A percentile compares a stretch with the other conserved stretches of the same genome.
Conservation (phyloP, 2,113 vertebrate species). For the Lycaon pictus region DNA sequence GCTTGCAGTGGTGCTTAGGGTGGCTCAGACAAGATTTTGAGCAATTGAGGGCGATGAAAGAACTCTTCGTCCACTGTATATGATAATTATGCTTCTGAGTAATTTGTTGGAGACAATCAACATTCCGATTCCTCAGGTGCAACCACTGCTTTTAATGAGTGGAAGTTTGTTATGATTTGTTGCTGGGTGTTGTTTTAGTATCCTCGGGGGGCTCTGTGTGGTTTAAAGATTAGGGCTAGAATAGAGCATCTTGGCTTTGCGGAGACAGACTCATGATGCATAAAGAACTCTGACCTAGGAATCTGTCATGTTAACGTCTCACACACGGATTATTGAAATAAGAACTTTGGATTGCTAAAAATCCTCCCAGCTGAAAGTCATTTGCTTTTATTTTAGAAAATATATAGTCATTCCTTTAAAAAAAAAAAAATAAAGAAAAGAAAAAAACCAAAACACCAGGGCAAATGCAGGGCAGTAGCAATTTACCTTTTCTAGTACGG, state of each 20-base stretch:
- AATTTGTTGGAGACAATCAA: not conserved
- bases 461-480: not conserved
- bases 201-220: not conserved
- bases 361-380: not conserved
- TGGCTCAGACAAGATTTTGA: not conserved
- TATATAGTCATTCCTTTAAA: not conserved
- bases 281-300: not conserved
- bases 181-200: not conserved
- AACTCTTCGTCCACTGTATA: not conserved
- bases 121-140: not conserved
- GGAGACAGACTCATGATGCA: not conserved
- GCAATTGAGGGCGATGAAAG: not conserved
- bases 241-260: not conserved
- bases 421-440: not conserved
- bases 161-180: conserved; percentile 8
- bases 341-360: not conserved
- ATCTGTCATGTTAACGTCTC: not conserved
- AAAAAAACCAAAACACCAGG: not conserved
- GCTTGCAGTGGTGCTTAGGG: not conserved
- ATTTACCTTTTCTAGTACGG: not conserved
- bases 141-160: not conserved
- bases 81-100: not conserved
- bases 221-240: not conserved
- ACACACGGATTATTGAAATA: not conserved
- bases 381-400: conserved; percentile 34